Percentiles rank a stretch among this genome's conserved stretches.
These are phyloP conservation scores for Cheilosia variabilis DNA, from an alignment of 2,888 invertebrate species.

Conservation along the genomic window DNA sequence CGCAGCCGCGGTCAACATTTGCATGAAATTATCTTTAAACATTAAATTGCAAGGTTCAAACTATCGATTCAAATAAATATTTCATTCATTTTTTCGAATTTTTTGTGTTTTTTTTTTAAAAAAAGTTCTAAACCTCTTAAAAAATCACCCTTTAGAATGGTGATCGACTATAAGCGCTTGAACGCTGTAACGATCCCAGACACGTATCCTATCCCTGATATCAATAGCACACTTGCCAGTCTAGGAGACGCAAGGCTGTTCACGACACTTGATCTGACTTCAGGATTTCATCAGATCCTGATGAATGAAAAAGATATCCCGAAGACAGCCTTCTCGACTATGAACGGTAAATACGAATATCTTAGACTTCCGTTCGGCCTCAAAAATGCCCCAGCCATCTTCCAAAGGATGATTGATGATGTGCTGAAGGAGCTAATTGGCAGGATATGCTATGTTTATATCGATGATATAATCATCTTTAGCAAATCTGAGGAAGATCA, in stretches of 20 bases:
- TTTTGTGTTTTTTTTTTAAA: too few relatives aligned
- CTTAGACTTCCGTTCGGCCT: background rate
- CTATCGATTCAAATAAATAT: too few relatives aligned
- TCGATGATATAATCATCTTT: slow-evolving; percentile 1
- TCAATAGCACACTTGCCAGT: background rate
- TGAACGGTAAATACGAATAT: too few relatives aligned
- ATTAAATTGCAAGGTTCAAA: too few relatives aligned
- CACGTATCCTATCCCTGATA: too few relatives aligned
- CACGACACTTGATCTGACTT: background rate
- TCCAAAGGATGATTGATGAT: slow-evolving; percentile 75
- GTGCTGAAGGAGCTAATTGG: slow-evolving; percentile 27
- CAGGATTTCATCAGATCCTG: background rate
- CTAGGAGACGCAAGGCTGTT: background rate
- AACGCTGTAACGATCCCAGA: too few relatives aligned
- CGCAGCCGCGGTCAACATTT: too few relatives aligned
- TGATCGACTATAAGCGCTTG: slow-evolving; percentile 35
- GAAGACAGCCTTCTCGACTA: background rate
- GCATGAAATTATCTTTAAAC: too few relatives aligned
- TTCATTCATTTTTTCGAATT: too few relatives aligned
- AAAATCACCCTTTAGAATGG: too few relatives aligned
- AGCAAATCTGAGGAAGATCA: slow-evolving; percentile 1
- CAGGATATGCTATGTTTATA: background rate
- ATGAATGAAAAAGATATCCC: background rate
- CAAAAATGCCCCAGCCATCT: slow-evolving; percentile 63
- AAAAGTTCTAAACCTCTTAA: too few relatives aligned